A percentile compares a stretch with the other conserved stretches of the same genome.
Conservation (phyloP, 2,888 invertebrate species). For the Melipona bicolor region DNA sequence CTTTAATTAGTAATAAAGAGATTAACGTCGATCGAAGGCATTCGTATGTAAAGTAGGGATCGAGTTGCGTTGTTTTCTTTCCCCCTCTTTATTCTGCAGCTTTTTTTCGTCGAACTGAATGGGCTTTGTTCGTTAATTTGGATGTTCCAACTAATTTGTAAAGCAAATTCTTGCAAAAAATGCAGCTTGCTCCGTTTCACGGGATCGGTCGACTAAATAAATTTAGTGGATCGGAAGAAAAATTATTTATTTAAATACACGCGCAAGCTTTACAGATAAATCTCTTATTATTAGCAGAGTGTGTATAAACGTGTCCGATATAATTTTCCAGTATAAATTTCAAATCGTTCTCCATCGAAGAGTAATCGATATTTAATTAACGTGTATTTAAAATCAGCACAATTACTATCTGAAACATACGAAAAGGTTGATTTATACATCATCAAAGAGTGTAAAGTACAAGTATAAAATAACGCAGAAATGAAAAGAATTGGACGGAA, state of each 20-base stretch:
- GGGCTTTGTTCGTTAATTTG: neutral
- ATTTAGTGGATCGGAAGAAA: neutral
- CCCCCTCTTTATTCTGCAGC: neutral
- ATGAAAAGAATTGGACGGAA: no score
- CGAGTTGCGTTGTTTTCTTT: neutral
- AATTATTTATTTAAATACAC: neutral
- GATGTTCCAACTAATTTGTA: slow-evolving; percentile 12
- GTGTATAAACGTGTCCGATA: neutral
- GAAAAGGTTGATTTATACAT: no score
- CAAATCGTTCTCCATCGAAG: neutral
- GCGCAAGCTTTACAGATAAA: neutral
- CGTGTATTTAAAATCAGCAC: no score
- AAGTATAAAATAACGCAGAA: no score
- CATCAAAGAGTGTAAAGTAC: no score
- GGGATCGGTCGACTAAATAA: neutral
- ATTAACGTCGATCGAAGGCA: neutral
- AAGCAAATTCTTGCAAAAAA: slow-evolving; percentile 18
- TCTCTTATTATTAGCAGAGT: neutral
- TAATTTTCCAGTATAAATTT: neutral
- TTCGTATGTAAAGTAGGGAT: slow-evolving; percentile 11
- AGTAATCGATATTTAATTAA: neutral
- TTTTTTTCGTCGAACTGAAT: neutral
- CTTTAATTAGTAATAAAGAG: slow-evolving; percentile 22
- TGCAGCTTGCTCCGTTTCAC: neutral
- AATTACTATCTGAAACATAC: no score